Conservation (phyloP, 2,113 vertebrate genomes). For the Miniopterus natalensis region DNA sequence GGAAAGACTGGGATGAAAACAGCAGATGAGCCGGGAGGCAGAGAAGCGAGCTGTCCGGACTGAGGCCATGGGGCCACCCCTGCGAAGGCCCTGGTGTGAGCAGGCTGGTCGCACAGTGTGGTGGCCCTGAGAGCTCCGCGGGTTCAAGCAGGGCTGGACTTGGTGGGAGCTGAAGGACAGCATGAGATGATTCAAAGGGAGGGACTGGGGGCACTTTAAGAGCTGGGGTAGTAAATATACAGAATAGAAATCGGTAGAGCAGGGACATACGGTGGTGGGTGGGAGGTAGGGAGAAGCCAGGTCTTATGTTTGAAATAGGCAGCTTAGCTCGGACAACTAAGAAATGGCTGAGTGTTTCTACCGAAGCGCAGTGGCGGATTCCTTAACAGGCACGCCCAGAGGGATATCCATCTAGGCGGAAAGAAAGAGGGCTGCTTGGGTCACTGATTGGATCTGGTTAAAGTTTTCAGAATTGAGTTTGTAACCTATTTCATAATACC, state of each 20-base stretch:
- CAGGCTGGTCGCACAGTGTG: too few species aligned
- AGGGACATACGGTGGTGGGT: not conserved
- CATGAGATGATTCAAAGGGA: not conserved
- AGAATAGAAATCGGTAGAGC: slow-evolving; percentile 3
- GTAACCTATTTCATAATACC: slow-evolving; percentile 62
- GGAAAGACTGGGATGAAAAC: not conserved
- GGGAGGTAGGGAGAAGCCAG: not conserved
- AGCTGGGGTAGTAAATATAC: not conserved
- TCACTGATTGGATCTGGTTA: slow-evolving; percentile 54
- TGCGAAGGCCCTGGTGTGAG: fast-evolving
- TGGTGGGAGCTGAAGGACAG: not conserved
- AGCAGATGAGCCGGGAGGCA: not conserved
- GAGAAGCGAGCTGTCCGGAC: not conserved
- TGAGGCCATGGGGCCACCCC: not conserved
- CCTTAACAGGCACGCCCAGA: slow-evolving; percentile 21
- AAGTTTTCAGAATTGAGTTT: slow-evolving; percentile 68
- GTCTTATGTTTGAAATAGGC: slow-evolving; percentile 39
- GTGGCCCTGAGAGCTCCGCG: not conserved
- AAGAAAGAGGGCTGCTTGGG: slow-evolving; percentile 3
- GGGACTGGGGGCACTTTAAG: not conserved
- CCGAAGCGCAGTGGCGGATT: slow-evolving; percentile 47
- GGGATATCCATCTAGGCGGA: not conserved
- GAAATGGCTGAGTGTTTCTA: slow-evolving; percentile 39
- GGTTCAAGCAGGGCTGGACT: not conserved
- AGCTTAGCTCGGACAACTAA: not conserved